Conservation (phyloP, 2,113 vertebrate species). For the Emydocephalus ijimae region DNA sequence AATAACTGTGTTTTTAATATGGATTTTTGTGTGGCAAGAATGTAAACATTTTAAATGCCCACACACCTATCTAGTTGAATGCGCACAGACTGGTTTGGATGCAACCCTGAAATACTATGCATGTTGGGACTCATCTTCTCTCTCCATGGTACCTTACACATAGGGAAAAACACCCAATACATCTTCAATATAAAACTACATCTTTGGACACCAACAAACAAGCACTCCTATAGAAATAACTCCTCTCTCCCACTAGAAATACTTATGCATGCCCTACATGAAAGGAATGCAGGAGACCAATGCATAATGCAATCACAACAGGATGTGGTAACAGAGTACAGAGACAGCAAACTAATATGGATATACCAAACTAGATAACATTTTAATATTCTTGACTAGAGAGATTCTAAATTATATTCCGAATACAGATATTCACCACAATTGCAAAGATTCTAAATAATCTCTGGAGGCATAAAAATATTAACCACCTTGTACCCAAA, state of each 20-base stretch:
- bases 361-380: background rate
- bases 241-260: background rate
- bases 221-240: background rate
- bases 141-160: background rate
- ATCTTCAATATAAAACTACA: background rate
- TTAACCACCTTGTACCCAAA: background rate
- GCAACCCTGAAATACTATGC: background rate
- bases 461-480: background rate
- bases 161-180: background rate
- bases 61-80: background rate
- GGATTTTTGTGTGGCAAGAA: background rate
- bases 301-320: background rate
- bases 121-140: background rate
- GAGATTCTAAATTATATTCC: background rate
- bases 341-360: background rate
- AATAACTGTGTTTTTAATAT: background rate
- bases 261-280: background rate
- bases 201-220: background rate
- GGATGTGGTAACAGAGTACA: background rate
- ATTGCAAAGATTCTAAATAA: background rate
- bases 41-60: background rate
- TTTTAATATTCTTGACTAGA: background rate
- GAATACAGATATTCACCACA: background rate
- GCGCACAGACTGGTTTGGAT: background rate
- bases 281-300: background rate